phyloP scores from a whole-genome alignment of 2,113 vertebrate genomes.

The Pteropus alecto region DNA sequence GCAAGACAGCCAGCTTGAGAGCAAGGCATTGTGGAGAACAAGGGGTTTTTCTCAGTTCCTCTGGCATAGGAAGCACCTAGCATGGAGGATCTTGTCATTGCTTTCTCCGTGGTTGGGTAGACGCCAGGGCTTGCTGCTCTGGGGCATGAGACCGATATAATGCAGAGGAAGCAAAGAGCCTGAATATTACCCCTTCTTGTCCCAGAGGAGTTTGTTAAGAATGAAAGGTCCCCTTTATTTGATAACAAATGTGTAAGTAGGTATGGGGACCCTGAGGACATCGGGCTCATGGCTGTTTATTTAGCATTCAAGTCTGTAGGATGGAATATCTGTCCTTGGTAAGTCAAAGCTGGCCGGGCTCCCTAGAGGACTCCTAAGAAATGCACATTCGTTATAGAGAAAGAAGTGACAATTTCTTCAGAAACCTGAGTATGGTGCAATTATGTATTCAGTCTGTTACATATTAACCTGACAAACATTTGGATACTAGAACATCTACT shows the following conservation, averaged over 20 bases:
- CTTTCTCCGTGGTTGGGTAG: background rate
- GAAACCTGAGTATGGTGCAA: background rate
- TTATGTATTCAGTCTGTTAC: background rate
- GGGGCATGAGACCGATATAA: background rate
- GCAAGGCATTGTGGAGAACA: background rate
- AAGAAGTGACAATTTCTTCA: background rate
- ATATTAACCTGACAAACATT: background rate
- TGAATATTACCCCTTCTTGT: background rate
- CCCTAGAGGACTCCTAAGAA: background rate
- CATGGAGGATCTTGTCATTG: accelerated
- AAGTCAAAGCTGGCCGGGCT: background rate
- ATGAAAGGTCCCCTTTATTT: background rate
- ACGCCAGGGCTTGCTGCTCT: background rate
- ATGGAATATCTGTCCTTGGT: background rate
- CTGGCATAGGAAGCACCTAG: background rate
- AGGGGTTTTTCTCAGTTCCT: no score
- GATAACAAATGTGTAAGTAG: background rate
- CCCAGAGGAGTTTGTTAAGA: background rate
- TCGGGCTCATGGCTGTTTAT: background rate
- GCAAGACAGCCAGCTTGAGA: background rate
- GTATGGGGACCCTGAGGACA: background rate
- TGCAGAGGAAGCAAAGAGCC: background rate
- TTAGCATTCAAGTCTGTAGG: background rate
- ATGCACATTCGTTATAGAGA: background rate
- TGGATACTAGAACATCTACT: background rate